Evolutionary conservation across 1,140 invertebrate genomes (phyloP).

Genomic region (Danaus plexippus): DNA sequence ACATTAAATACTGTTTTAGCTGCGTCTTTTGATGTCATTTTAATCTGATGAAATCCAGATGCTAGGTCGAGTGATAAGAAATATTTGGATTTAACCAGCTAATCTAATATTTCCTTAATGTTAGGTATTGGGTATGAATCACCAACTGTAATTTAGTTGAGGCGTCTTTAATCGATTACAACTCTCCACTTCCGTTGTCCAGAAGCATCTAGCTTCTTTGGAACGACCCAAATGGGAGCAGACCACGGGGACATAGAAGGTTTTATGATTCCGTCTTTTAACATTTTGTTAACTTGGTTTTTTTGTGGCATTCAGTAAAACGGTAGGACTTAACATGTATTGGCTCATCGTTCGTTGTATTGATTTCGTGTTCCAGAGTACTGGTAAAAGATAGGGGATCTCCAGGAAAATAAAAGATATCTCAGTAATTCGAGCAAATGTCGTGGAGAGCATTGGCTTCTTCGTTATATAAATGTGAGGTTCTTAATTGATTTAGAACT

Average conservation of each 20-base stretch:
- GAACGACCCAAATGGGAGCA: too few species aligned
- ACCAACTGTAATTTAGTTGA: too few species aligned
- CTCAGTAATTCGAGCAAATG: constrained; percentile 13
- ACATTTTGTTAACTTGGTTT: too few species aligned
- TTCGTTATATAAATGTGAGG: constrained; percentile 25
- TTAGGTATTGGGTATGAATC: too few species aligned
- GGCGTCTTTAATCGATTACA: constrained; percentile 1
- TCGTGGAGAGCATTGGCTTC: constrained; percentile 17
- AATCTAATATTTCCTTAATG: too few species aligned
- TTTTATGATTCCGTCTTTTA: too few species aligned
- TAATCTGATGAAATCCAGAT: too few species aligned
- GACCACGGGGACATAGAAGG: too few species aligned
- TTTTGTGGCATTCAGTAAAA: too few species aligned
- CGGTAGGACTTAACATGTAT: too few species aligned
- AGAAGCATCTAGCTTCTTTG: constrained; percentile 3
- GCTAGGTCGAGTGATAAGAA: constrained; percentile 56
- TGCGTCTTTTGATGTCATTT: constrained; percentile 7
- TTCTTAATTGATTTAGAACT: constrained; percentile 16
- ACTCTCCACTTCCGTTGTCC: constrained; percentile 4
- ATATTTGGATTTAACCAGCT: constrained; percentile 29
- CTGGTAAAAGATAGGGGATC: constrained; percentile 20
- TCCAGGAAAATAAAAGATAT: constrained; percentile 13
- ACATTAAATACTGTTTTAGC: constrained; percentile 44
- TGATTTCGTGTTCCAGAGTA: constrained; percentile 23
- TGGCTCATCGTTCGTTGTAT: constrained; percentile 20